A percentile compares a stretch with the other conserved stretches of the same genome.
These are phyloP conservation scores for Leptinotarsa rubiginosa DNA, from an alignment of 2,888 invertebrate species.

Conservation along the genomic window DNA sequence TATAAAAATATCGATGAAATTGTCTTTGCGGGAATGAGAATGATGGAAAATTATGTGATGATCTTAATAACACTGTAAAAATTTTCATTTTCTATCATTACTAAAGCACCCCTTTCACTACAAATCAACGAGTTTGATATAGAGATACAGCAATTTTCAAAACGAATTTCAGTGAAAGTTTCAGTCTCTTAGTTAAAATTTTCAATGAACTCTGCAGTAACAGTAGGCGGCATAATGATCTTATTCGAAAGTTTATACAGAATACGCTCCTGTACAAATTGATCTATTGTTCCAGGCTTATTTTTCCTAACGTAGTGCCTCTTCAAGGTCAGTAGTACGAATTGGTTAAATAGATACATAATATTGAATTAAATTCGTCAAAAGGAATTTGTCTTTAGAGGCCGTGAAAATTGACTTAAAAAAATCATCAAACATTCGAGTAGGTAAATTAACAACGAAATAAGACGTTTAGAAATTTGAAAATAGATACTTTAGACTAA, in stretches of 20 bases:
- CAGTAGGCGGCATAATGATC: neutral
- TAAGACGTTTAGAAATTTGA: neutral
- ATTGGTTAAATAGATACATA: slow-evolving; percentile 6
- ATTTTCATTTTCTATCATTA: no score
- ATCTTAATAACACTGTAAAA: no score
- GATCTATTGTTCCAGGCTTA: slow-evolving; percentile 8
- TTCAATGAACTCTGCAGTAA: slow-evolving; percentile 1
- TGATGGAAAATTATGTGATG: no score
- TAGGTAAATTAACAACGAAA: neutral
- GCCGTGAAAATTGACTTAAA: neutral
- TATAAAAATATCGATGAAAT: no score
- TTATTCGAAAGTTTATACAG: neutral
- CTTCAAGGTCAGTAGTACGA: slow-evolving; percentile 15
- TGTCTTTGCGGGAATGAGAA: no score
- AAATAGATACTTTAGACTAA: neutral
- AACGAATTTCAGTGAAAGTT: no score
- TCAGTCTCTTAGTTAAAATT: neutral
- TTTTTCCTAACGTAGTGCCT: slow-evolving; percentile 18
- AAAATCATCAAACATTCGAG: slow-evolving; percentile 3
- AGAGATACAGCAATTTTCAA: no score
- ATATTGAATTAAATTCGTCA: slow-evolving; percentile 12
- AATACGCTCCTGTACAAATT: slow-evolving; percentile 14
- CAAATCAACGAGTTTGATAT: no score
- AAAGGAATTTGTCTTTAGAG: slow-evolving; percentile 5
- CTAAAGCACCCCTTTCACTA: no score